Evolutionary conservation across 2,888 invertebrate genomes (phyloP), one percentile per base, ranked within the genome.

Genomic region (Anoplius nigerrimus): DNA sequence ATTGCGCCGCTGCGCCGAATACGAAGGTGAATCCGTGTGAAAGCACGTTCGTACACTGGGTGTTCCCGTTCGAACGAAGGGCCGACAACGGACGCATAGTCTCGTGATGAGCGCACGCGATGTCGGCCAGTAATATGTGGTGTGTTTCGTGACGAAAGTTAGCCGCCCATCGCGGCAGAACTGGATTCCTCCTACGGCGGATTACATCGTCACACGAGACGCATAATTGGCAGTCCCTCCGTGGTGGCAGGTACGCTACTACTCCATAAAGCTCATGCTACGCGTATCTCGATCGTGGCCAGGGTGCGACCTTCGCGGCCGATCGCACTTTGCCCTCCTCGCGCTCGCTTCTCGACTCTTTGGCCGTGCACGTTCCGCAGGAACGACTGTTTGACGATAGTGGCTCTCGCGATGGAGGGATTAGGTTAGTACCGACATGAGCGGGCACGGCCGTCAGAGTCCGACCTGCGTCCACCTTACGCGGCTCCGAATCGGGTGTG

Each of bases 131-230:
- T 71, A 74, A 69, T 24, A 84, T 85, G 85, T 81, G 76, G 66
- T 69, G 80, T 84, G 81, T 77, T 82, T 84, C 72, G 82, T 85
- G 85, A 85, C 82, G 72, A 81, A 85, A 72, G 80, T 69, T 34
- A 78, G 72, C 71, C 72, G 84, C 80, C 83, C 74, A 60, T 67
- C 51, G 82, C 67, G 84, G 84, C 84, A 66, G 75, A 74, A 66
- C 60, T 58, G 64, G 71, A 72, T 71, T 63, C 51, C 59, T 20
- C 58, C 66, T 46, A 54, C 4, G 64, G 66, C 71, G 71, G 74
- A 77, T 81, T 75, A 34, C 34, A 71, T 74, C 76, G 69, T 77
- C 75, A 66, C 70, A 68, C 73, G 66, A 78, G 68, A 76, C 75
- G 76, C 69, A 73, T 73, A 76, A 72, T 75, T 75, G 71, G 64